These are phyloP conservation scores for Enoplolaimus lenunculus DNA, from an alignment of 2,888 invertebrate species.

Conservation along the genomic window DNA sequence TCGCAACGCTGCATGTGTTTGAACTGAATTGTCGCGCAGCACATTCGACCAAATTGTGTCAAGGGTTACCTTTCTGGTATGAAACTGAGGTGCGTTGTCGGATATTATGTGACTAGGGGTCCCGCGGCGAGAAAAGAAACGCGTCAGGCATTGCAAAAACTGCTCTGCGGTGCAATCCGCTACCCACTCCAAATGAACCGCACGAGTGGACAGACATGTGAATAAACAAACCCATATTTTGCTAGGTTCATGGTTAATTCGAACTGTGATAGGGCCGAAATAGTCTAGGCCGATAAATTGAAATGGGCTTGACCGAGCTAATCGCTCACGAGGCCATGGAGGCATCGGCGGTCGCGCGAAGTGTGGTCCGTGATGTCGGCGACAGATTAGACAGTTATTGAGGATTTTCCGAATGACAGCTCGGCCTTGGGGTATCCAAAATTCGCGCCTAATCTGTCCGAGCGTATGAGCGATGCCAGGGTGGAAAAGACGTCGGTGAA, in stretches of 20 bases:
- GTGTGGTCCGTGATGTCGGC: neutral
- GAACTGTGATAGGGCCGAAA: slow-evolving; percentile 38
- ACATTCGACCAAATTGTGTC: slow-evolving; percentile 21
- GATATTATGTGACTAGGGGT: slow-evolving; percentile 34
- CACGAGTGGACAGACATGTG: slow-evolving; percentile 41
- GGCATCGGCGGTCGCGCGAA: neutral
- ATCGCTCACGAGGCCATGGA: neutral
- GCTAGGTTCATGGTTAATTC: slow-evolving; percentile 28
- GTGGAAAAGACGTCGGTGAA: neutral
- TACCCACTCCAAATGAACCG: slow-evolving; percentile 41
- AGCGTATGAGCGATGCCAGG: neutral
- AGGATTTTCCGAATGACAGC: neutral
- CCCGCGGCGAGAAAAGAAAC: slow-evolving; percentile 38
- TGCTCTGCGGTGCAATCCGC: slow-evolving; percentile 31
- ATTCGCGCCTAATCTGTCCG: neutral
- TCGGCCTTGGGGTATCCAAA: neutral
- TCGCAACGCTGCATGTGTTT: slow-evolving; percentile 14
- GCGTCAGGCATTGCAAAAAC: slow-evolving; percentile 34
- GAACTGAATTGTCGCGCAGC: neutral
- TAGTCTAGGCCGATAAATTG: slow-evolving; percentile 37
- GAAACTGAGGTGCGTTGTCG: slow-evolving; percentile 43
- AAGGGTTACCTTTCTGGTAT: slow-evolving; percentile 36
- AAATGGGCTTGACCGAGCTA: slow-evolving; percentile 7
- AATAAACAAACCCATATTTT: slow-evolving; percentile 37
- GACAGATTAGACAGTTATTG: neutral